These are phyloP conservation scores for Meiosimyza platycephala DNA, from an alignment of 2,888 invertebrate genomes.

Conservation along the genomic window DNA sequence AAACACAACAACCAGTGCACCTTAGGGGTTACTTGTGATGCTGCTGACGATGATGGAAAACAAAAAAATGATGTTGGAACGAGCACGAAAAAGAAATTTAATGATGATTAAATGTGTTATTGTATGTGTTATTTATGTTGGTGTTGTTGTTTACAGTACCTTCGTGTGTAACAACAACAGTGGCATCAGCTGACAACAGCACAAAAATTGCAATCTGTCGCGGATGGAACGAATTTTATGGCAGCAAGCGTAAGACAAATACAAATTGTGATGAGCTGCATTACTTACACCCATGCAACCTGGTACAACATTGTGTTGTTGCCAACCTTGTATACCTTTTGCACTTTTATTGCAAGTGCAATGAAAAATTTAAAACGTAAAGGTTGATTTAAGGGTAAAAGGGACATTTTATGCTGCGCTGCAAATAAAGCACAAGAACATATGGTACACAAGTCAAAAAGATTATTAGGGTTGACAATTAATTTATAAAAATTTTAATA, in stretches of 20 bases:
- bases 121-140: background rate
- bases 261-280: constrained; percentile 25
- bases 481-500: no score
- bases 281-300: constrained; percentile 14
- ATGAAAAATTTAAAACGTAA: background rate
- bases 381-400: background rate
- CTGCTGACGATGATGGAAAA: background rate
- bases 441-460: no score
- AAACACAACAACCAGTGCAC: constrained; percentile 3
- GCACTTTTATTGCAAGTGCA: background rate
- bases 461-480: no score
- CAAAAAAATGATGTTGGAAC: constrained; percentile 20
- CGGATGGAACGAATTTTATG: background rate
- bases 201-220: constrained; percentile 4
- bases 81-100: constrained; percentile 16
- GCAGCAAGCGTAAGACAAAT: constrained; percentile 11
- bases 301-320: no score
- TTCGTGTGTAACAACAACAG: constrained; percentile 20
- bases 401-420: background rate
- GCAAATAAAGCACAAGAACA: no score
- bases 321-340: background rate
- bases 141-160: constrained; percentile 4
- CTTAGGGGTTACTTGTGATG: constrained; percentile 1
- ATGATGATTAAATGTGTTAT: constrained; percentile 31
- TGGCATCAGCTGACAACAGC: constrained; percentile 10